Evolutionary conservation across 2,888 invertebrate species (phyloP).

Genomic region (Nemurella pictetii): DNA sequence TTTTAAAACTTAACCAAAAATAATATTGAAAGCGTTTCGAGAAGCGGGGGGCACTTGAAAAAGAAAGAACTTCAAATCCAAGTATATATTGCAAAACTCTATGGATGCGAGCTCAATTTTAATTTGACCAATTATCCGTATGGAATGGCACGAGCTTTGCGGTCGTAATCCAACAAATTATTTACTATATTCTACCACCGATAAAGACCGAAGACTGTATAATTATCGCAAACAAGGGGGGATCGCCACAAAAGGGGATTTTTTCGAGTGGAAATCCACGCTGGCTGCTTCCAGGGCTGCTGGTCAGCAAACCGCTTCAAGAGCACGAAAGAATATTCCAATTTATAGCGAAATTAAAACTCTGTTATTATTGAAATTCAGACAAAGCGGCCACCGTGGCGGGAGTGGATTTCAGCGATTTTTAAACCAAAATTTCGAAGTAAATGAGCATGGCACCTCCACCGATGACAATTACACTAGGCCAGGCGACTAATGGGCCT

Average conservation of each 20-base stretch:
- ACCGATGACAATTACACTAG: too few relatives aligned
- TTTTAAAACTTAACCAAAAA: conserved; percentile 23
- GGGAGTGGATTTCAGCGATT: too few relatives aligned
- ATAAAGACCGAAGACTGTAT: conserved; percentile 8
- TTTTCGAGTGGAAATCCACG: neutral
- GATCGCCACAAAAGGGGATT: conserved; percentile 23
- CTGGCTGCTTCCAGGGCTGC: neutral
- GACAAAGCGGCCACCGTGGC: too few relatives aligned
- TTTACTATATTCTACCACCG: neutral
- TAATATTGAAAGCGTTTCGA: conserved; percentile 32
- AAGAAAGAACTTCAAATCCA: conserved; percentile 15
- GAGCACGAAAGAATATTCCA: neutral
- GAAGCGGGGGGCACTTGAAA: conserved; percentile 11
- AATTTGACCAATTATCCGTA: conserved; percentile 28
- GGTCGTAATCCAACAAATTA: neutral
- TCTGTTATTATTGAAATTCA: neutral
- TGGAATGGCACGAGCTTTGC: neutral
- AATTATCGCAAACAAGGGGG: conserved; percentile 4
- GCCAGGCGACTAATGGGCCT: too few relatives aligned
- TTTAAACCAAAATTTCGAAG: too few relatives aligned
- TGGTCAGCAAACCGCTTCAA: neutral
- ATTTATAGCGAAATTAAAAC: neutral
- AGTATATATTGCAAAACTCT: neutral
- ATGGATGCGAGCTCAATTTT: conserved; percentile 5
- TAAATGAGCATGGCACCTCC: too few relatives aligned